A percentile compares a stretch with the other conserved stretches of the same genome.
These are phyloP conservation scores for Canis aureus DNA, from an alignment of 2,113 vertebrate genomes.

Conservation along the genomic window DNA sequence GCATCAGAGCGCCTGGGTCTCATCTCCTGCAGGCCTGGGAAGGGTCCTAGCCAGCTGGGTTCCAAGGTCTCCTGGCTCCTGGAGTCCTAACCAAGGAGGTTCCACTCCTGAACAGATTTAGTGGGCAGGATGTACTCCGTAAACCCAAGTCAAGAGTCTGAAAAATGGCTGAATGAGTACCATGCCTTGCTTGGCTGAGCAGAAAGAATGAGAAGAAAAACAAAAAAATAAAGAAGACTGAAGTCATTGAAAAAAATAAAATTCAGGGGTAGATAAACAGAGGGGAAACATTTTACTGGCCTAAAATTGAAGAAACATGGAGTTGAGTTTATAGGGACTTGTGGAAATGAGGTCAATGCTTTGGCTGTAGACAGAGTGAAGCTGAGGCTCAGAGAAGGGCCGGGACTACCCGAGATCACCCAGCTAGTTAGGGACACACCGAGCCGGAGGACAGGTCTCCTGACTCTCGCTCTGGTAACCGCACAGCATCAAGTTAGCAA, in stretches of 20 bases:
- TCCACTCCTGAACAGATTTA: neutral
- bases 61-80: neutral
- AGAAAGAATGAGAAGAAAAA: constrained; percentile 56
- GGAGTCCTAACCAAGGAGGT: neutral
- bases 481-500: neutral
- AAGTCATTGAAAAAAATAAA: neutral
- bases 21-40: neutral
- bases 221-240: constrained; percentile 5
- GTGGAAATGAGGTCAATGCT: neutral
- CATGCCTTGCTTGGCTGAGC: constrained; percentile 45
- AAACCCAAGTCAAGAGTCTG: constrained; percentile 56
- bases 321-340: neutral
- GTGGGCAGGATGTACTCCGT: constrained; percentile 21
- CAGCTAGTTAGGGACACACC: neutral
- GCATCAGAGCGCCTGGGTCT: neutral
- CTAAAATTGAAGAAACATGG: neutral
- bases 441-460: neutral
- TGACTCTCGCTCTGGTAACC: neutral
- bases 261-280: constrained; percentile 1
- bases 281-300: neutral
- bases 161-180: neutral
- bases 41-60: neutral
- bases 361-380: neutral
- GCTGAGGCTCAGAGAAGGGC: neutral
- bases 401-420: neutral